A percentile compares a stretch with the other conserved stretches of the same genome.
These are phyloP conservation scores for Coregonus suidteri DNA, from an alignment of 2,797 vertebrate species.

Conservation along the genomic window DNA sequence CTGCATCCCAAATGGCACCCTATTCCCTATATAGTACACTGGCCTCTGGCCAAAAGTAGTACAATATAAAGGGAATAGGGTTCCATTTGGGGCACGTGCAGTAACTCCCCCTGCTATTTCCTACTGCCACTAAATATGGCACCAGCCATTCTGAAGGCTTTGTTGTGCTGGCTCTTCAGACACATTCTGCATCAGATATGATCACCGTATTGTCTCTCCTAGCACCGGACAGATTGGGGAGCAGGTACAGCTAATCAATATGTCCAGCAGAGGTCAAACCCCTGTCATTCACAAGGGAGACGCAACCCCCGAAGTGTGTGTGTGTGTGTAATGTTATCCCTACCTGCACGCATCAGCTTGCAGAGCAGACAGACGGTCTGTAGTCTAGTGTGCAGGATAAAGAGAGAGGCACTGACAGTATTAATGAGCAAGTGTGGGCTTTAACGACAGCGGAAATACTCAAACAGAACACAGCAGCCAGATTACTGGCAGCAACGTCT, in stretches of 20 bases:
- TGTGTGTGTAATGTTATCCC: background rate
- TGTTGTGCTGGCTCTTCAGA: slow-evolving; percentile 11
- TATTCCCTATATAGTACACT: no score
- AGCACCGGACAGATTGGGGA: slow-evolving; percentile 13
- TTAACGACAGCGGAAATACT: slow-evolving; percentile 39
- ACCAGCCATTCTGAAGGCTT: slow-evolving; percentile 16
- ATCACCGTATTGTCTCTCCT: slow-evolving; percentile 20
- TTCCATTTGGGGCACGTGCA: background rate
- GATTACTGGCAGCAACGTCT: slow-evolving; percentile 39
- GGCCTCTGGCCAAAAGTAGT: background rate
- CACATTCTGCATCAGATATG: slow-evolving; percentile 19
- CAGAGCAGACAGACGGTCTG: background rate
- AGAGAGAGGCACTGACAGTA: slow-evolving; percentile 9
- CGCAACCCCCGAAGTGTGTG: background rate
- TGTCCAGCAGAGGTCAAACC: slow-evolving; percentile 10
- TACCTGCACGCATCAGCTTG: background rate
- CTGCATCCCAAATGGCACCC: background rate
- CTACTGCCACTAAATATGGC: background rate
- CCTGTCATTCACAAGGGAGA: background rate
- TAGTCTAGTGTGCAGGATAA: background rate
- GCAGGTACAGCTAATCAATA: slow-evolving; percentile 20
- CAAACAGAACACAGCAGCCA: slow-evolving; percentile 26
- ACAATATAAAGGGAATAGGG: background rate
- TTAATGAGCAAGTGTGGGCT: slow-evolving; percentile 23
- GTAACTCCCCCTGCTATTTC: background rate